Conservation (phyloP, 1,140 invertebrate genomes). For the Halesus radiatus region DNA sequence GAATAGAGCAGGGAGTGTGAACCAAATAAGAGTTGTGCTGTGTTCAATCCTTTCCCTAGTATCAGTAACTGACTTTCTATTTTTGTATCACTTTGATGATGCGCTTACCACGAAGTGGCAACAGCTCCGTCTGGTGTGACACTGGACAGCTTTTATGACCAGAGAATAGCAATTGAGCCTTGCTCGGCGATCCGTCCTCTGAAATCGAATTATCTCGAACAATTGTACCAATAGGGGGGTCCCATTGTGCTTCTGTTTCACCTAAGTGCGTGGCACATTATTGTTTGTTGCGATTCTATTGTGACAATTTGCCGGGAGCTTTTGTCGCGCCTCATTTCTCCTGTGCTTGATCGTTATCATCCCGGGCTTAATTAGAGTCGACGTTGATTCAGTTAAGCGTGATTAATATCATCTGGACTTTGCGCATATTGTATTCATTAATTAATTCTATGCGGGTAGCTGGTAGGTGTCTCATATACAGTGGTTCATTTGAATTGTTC, state of each 20-base stretch:
- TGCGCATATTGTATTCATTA: not conserved
- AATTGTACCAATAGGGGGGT: slow-evolving; percentile 18
- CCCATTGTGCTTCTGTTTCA: slow-evolving; percentile 23
- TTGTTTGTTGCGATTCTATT: slow-evolving; percentile 20
- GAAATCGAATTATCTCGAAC: slow-evolving; percentile 33
- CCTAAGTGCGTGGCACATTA: slow-evolving; percentile 22
- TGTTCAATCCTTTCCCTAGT: too few species aligned
- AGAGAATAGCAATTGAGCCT: not conserved
- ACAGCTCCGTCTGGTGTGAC: not conserved
- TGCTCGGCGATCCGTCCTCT: slow-evolving; percentile 6
- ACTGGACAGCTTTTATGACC: not conserved
- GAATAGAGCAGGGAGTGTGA: too few species aligned
- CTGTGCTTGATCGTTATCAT: not conserved
- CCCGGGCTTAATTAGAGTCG: not conserved
- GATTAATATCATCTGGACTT: not conserved
- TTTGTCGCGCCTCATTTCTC: slow-evolving; percentile 2
- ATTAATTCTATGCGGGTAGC: too few species aligned
- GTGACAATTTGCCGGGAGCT: slow-evolving; percentile 15
- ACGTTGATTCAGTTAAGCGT: too few species aligned
- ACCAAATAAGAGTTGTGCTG: too few species aligned
- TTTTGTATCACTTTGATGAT: too few species aligned
- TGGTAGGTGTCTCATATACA: too few species aligned
- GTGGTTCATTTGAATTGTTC: too few species aligned
- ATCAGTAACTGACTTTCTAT: too few species aligned
- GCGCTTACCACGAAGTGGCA: not conserved